Evolutionary conservation across 2,113 vertebrate genomes (phyloP).

Genomic region (human (Homo sapiens)): GRCh38 chr5:180793001-180793500

Average conservation of each 20-base stretch:
- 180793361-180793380: neutral
- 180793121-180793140: neutral
- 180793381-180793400: neutral
- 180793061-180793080: constrained; percentile 45
- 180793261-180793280: neutral
- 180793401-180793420: neutral
- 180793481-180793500: neutral
- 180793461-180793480: neutral
- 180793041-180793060: neutral
- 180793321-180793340: neutral
- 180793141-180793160: neutral
- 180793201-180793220: neutral
- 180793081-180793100: constrained; percentile 83
- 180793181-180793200: neutral
- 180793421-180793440: constrained; percentile 1
- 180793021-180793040: neutral
- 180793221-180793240: neutral
- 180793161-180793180: neutral
- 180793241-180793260: neutral
- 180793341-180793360: neutral
- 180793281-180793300: neutral
- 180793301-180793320: neutral
- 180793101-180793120: constrained; percentile 52
- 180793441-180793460: constrained; percentile 29
- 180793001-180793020: constrained; percentile 25